Base-by-base conservation (phyloP, 2,797 vertebrate species). In the Anguilla megastoma region DNA sequence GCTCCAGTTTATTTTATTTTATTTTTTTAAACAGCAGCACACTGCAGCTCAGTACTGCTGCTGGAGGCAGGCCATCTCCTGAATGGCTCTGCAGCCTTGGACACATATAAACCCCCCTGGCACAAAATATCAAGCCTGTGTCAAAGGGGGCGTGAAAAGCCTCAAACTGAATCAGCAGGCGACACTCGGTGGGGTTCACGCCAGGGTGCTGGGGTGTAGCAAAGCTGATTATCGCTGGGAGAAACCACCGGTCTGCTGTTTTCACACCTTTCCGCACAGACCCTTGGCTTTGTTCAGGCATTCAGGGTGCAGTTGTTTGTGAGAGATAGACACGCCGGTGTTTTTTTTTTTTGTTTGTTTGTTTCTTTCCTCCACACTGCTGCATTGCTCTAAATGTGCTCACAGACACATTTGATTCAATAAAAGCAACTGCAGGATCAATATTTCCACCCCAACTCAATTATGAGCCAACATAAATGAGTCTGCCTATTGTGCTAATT, bases 381-480 rank as follows among this genome's bases (percentile, higher is more conserved):
- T 58, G 85, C 92, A 92, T 90, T 90, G 90, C 85, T 86, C 92
- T 90, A 92, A 93, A 93, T 91, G 87, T 90, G 89, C 88, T 92
- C 89, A 89, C 86, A 88, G 90, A 88, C 63, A 88, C 90, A 89
- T 92, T 27, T 84, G 84, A 94, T 91, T 95, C 92, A 94, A 93
- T 90, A 92, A 90, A 93, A 90, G 52, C 88, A 90, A 91, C 91
- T 89, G 88, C 83, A 88, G 88, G 80, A 91, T 93, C 91, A 94
- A 92, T 94, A 93, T 93, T 88, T 93, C 88, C 80, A 69, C 86
- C 90, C 91, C 90, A 91, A 94, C 94, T 94, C 89, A 94, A 92
- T 95, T 93, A 94, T 90, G 91, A 89, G 87, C 88, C 86, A 87
- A 87, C 89, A 90, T 91, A 94, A 93, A 94, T 91, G 93, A 88